Base-by-base conservation (phyloP, 2,113 vertebrate genomes). In the Salvator merianae region DNA sequence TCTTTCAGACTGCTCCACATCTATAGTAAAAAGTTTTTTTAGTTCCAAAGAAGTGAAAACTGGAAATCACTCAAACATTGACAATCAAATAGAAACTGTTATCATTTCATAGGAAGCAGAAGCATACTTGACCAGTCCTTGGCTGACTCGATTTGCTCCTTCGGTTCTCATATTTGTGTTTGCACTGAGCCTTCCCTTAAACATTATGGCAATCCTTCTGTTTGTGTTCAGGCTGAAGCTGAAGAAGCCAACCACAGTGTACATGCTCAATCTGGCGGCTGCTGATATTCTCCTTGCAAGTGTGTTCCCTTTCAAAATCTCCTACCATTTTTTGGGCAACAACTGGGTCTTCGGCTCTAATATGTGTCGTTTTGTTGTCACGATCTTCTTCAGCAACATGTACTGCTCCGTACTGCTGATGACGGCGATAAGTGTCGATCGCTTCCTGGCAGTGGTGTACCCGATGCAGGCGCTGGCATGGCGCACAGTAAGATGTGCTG, bases 371-470 rank as follows among this genome's bases (percentile, higher is more conserved):
- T 80, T 96, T 1, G 91, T 97, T 86, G 96, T 96, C 0, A 94
- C 93, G 0, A 94, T 96, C 0, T 98, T 98, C 89, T 97, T 95
- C 83, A 95, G 95, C 85, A 97, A 97, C 90, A 97, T 97, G 97
- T 98, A 97, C 40, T 97, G 97, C 89, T 98, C 97, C 0, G 90
- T 98, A 80, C 94, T 98, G 93, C 96, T 97, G 68, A 97, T 97
- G 88, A 95, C 88, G 28, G 95, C 94, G 66, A 98, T 97, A 76
- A 96, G 96, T 72, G 66, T 95, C 0, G 95, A 96, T 89, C 95
- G 94, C 38, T 97, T 97, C 88, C 93, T 97, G 91, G 96, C 95
- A 0, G 97, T 98, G 86, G 96, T 96, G 63, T 96, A 97, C 84
- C 96, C 97, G 34, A 96, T 97, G 71, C 85, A 95, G 74, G 96